Evolutionary conservation across 1,140 invertebrate species (phyloP).

Genomic region (Halictus rubicundus): DNA sequence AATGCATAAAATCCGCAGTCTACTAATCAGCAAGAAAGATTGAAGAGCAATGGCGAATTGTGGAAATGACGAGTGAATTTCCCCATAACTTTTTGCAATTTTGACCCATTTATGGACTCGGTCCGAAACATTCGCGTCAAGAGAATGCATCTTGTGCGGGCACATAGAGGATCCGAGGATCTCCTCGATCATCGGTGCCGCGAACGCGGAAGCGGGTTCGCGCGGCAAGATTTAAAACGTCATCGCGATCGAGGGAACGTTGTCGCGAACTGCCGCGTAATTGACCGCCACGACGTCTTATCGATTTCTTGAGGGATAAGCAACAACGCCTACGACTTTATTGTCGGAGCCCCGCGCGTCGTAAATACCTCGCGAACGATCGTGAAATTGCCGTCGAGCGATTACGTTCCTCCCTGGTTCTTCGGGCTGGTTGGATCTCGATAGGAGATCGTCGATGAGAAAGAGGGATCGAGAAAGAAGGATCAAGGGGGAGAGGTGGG

Average conservation of each 20-base stretch:
- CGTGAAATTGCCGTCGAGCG: constrained; percentile 17
- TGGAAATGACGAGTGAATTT: too few species aligned
- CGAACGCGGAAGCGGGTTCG: neutral
- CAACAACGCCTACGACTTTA: constrained; percentile 19
- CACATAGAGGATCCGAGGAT: too few species aligned
- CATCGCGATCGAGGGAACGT: neutral
- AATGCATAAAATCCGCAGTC: too few species aligned
- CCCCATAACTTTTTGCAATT: too few species aligned
- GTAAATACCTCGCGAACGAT: constrained; percentile 6
- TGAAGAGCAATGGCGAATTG: too few species aligned
- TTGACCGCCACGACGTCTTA: neutral
- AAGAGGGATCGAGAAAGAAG: too few species aligned
- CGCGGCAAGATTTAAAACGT: neutral
- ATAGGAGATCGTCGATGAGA: neutral
- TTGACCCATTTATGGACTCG: too few species aligned
- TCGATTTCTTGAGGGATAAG: constrained; percentile 4
- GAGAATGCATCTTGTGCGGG: too few species aligned
- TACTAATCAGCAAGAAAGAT: too few species aligned
- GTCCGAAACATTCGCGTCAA: too few species aligned
- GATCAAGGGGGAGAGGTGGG: too few species aligned
- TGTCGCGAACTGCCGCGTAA: neutral
- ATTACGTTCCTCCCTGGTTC: neutral
- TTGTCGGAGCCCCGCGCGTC: neutral
- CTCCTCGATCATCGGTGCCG: too few species aligned
- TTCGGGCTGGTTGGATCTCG: neutral